Evolutionary conservation across 64 coral and sea anemone genomes (phyloP), one percentile per base, ranked within the genome.

Genomic region (Orbicella faveolata): DNA sequence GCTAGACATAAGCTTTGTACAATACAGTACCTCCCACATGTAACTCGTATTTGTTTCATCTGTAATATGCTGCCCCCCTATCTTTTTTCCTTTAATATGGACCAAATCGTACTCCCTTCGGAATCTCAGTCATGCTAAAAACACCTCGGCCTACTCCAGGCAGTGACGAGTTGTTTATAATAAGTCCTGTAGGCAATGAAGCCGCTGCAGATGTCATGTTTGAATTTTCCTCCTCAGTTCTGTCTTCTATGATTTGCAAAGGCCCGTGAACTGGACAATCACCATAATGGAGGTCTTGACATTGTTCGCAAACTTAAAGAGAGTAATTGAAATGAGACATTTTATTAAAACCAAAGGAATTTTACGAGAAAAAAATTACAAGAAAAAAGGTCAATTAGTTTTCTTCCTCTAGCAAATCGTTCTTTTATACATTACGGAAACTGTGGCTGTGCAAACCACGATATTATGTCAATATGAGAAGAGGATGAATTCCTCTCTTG

Each of bases 241-340:
- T 92, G 63, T 95, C 94, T 68, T 69, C 55, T 9, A 95, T 88
- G 18, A 36, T 37, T 54, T 75, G 80, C 17, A 95, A 80, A 23
- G 94, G 89, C 16, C 94, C 94, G 21, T 95, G 94, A 17, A 83
- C 75, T 18, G 89, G 94, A 39, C 94, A 95, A 26, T 95, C 94
- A 16, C 94, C 94, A 77, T 89, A 89, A 63, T 89, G 69, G 9
- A 96, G 87, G 21, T 92, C 94, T 86, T 96, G 94, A 63, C 94
- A 96, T 52, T 96, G 87, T 79, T 96, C 94, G 15, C 94, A 95
- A 88, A 74, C 94, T 94, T 59, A 75, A 81, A 52, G 55, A 6
- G 17, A 21, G 34, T 39, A 13, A 66, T 63, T 25, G 23, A 16
- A 35, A 9, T 62, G 2, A 83, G 26, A 2, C 37, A n/a, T 53